Percentiles rank a stretch among this genome's conserved stretches.
Evolutionary conservation across 2,888 invertebrate genomes (phyloP).

Genomic region (Eristalinus sepulchralis): DNA sequence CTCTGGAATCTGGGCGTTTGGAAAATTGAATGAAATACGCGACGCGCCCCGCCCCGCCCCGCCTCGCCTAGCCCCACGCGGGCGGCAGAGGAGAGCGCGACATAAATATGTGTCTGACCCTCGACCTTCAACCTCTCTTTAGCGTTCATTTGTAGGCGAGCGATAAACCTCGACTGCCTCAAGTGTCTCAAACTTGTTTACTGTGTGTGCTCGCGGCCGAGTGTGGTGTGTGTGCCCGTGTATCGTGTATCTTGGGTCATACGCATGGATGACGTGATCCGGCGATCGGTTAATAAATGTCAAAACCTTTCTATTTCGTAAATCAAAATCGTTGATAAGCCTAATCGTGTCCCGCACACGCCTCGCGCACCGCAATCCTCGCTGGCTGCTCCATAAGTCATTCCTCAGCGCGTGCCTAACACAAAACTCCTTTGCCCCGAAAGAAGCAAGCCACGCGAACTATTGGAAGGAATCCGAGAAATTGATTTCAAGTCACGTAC

Average conservation of each 20-base stretch:
- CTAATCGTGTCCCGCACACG: conserved; percentile 29
- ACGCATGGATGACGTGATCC: not conserved
- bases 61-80: too few relatives aligned
- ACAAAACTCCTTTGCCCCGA: conserved; percentile 24
- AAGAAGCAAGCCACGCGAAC: not conserved
- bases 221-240: not conserved
- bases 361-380: not conserved
- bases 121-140: conserved; percentile 62
- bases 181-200: conserved; percentile 1
- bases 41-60: too few relatives aligned
- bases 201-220: not conserved
- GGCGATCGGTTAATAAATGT: conserved; percentile 55
- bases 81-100: not conserved
- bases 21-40: conserved; percentile 37
- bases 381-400: conserved; percentile 39
- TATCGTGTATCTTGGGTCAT: not conserved
- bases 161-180: not conserved
- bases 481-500: conserved; percentile 70
- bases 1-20: conserved; percentile 38
- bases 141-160: conserved; percentile 43
- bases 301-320: conserved; percentile 53
- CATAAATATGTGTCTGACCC: conserved; percentile 55
- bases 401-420: conserved; percentile 59
- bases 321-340: conserved; percentile 59
- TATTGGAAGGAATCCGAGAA: conserved; percentile 59